phyloP scores from a whole-genome alignment of 2,113 vertebrate genomes.

The Accipiter cooperii region DNA sequence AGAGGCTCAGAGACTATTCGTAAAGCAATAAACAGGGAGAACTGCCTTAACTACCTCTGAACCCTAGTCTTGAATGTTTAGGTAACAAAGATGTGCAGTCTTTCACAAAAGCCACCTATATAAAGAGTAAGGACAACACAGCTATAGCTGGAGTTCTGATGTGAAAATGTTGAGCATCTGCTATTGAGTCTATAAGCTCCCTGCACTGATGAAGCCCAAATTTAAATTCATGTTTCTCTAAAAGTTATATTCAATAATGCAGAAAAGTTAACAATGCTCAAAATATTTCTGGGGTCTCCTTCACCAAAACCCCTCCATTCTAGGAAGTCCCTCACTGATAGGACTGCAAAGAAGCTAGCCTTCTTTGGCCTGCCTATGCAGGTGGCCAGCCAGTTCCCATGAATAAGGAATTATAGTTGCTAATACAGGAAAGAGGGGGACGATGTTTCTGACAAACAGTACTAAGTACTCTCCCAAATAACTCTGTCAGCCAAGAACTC shows the following conservation, averaged over 20 bases:
- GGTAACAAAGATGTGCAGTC: not conserved
- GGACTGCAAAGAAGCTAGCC: not conserved
- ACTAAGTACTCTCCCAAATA: not conserved
- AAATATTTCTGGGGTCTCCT: not conserved
- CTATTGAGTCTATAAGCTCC: not conserved
- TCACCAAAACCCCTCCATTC: not conserved
- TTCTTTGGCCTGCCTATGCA: not conserved
- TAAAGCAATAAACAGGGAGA: not conserved
- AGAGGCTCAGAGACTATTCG: not conserved
- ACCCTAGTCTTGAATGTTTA: not conserved
- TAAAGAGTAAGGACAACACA: not conserved
- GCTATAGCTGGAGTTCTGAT: not conserved
- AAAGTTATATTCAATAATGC: not conserved
- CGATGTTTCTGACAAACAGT: not conserved
- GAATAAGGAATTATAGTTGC: not conserved
- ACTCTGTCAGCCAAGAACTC: not conserved
- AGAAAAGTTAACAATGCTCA: not conserved
- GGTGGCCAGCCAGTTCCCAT: not conserved
- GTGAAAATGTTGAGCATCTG: not conserved
- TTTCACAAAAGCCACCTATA: not conserved
- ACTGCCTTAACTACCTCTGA: not conserved
- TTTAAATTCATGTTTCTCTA: not conserved
- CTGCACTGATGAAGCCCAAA: not conserved
- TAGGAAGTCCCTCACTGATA: not conserved
- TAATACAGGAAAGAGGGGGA: not conserved